Evolutionary conservation across 2,888 invertebrate species (phyloP), one percentile per base, ranked within the genome.

Genomic region (Petrophora chlorosata): DNA sequence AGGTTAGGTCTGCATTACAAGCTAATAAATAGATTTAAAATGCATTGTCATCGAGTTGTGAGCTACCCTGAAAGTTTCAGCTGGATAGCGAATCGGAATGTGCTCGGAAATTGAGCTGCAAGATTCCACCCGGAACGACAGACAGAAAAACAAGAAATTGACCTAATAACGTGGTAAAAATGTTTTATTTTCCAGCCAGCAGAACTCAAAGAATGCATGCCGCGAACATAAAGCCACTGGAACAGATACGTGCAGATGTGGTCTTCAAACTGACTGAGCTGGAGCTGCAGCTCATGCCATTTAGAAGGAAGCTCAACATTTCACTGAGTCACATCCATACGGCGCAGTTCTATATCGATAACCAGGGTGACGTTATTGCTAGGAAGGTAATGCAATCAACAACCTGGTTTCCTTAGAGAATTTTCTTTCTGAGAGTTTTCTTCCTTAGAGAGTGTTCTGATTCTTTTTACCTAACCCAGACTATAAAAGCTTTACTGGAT

Each of bases 281-380:
- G 34, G 96, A 96, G 67, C 86, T 96, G 4, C 93, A 95, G 64
- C 76, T 95, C 59, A 91, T 92, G 63, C 95, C 96, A 0, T 92
- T 95, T 65, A 92, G 94, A 56, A 92, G 92, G 52, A 94, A 94
- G 81, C 87, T 93, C 3, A 95, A 95, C 76, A 94, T 94, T 62
- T 94, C 95, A 0, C 82, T 95, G 3, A 92, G 93, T 45, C 95
- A 95, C 70, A 91, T 96, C 59, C 94, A 94, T 65, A 94, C 93
- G n/a, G 93, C 95, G 33, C 95, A 96, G 75, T 94, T 92, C 73
- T 95, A 94, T 79, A 91, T 96, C 53, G 93, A 95, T 65, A 94
- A 93, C 68, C 94, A 94, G 63, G 94, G 94, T 19, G 92, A 92
- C 36, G 91, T 93, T 61, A 94, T 95, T 63, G 94, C 94, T 40